phyloP scores from a whole-genome alignment of 1,140 invertebrate genomes.

The Amyelois transitella region DNA sequence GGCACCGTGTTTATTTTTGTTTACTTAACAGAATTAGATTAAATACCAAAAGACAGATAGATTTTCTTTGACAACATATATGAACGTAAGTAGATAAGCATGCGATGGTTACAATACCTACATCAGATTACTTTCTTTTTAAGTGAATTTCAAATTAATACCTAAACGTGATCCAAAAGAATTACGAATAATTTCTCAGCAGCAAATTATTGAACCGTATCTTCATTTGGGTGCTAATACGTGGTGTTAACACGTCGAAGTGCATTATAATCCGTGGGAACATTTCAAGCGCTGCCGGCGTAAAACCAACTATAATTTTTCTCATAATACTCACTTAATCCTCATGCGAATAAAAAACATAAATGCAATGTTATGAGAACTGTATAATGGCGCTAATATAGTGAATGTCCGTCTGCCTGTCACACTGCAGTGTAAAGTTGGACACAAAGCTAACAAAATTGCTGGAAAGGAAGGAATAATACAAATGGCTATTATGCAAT shows the following conservation, averaged over 20 bases:
- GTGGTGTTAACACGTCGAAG: not conserved
- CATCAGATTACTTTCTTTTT: no score
- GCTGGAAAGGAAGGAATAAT: constrained; percentile 8
- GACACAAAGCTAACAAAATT: constrained; percentile 4
- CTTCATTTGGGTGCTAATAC: not conserved
- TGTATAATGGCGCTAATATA: constrained; percentile 18
- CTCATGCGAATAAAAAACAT: constrained; percentile 1
- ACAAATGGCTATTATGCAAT: not conserved
- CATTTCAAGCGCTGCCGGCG: not conserved
- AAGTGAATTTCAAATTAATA: no score
- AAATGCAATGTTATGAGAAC: constrained; percentile 9
- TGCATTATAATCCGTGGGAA: not conserved
- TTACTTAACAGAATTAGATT: not conserved
- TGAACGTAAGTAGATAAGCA: not conserved
- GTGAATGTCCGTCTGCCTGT: constrained; percentile 32
- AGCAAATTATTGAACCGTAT: not conserved
- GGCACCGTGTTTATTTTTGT: constrained; percentile 10
- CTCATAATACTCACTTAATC: constrained; percentile 3
- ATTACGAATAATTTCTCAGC: not conserved
- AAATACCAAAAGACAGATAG: not conserved
- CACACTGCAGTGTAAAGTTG: constrained; percentile 21
- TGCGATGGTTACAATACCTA: no score
- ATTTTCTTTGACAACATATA: not conserved
- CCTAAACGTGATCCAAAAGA: not conserved
- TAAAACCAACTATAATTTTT: no score